These are phyloP conservation scores for Falcunculus frontatus DNA, from an alignment of 2,113 vertebrate species.

Conservation along the genomic window DNA sequence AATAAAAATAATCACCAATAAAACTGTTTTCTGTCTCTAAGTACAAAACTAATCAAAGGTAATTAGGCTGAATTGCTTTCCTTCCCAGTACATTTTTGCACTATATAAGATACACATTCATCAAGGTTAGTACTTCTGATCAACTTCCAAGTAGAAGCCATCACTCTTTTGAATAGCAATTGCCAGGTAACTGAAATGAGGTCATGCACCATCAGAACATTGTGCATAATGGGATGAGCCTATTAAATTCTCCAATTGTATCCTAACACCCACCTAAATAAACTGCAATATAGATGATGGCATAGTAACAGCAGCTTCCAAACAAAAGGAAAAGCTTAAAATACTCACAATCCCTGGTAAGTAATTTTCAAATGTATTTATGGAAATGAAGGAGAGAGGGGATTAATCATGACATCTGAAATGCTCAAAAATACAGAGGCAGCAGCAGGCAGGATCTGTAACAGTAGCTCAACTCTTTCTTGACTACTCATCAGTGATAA, in stretches of 20 bases:
- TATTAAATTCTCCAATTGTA: background rate
- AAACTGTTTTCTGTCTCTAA: background rate
- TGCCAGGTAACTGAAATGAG: background rate
- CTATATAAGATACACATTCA: background rate
- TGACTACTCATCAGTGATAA: background rate
- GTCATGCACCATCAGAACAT: background rate
- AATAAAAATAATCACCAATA: background rate
- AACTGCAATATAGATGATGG: background rate
- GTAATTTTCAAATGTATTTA: background rate
- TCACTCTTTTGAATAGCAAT: background rate
- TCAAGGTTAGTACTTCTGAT: background rate
- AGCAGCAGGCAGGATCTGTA: background rate
- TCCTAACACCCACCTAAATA: background rate
- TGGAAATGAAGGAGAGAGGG: background rate
- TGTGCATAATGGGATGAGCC: background rate
- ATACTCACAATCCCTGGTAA: background rate
- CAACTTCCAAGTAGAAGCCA: background rate
- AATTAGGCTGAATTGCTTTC: background rate
- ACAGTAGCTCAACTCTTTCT: background rate
- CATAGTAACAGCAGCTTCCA: background rate
- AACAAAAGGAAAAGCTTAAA: slow-evolving; percentile 5
- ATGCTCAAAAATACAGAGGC: background rate
- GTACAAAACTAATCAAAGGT: background rate
- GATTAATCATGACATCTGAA: background rate
- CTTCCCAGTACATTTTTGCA: background rate